Conservation (phyloP, 2,888 invertebrate genomes). For the Yponomeuta sedellus region DNA sequence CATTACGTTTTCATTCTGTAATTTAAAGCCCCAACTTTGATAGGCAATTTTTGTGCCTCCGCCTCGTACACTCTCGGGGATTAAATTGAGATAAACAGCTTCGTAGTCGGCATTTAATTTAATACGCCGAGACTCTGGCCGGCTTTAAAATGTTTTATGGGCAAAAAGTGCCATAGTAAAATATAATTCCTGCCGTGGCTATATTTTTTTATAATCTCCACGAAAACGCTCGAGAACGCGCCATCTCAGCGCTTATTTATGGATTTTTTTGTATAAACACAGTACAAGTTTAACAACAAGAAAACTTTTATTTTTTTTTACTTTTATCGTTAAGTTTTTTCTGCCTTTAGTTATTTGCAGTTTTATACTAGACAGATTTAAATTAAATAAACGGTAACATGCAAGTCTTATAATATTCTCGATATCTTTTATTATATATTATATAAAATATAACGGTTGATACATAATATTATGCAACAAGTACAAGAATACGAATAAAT, state of each 20-base stretch:
- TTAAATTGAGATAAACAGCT: slow-evolving; percentile 31
- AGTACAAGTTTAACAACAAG: too few species aligned
- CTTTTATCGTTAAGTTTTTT: too few species aligned
- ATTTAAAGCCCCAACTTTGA: background rate
- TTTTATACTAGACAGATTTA: too few species aligned
- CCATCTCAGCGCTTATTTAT: slow-evolving; percentile 8
- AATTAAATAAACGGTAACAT: too few species aligned
- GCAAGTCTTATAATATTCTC: too few species aligned
- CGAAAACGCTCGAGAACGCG: slow-evolving; percentile 11
- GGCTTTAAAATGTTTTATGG: slow-evolving; percentile 29
- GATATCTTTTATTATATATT: too few species aligned
- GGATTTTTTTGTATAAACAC: too few species aligned
- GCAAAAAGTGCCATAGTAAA: slow-evolving; percentile 39
- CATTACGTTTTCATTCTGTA: background rate
- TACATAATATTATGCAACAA: too few species aligned
- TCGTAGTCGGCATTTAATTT: slow-evolving; percentile 31
- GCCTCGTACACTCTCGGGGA: slow-evolving; percentile 23
- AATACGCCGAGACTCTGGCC: slow-evolving; percentile 28
- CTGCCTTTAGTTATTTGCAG: too few species aligned
- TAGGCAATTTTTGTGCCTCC: background rate
- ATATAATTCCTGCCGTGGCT: slow-evolving; percentile 21
- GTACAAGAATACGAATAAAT: too few species aligned
- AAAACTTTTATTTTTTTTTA: too few species aligned
- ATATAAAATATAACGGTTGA: too few species aligned
- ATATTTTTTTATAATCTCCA: slow-evolving; percentile 19